Evolutionary conservation across 2,888 invertebrate species (phyloP), one percentile per base, ranked within the genome.

Genomic region (Penaeus monodon): DNA sequence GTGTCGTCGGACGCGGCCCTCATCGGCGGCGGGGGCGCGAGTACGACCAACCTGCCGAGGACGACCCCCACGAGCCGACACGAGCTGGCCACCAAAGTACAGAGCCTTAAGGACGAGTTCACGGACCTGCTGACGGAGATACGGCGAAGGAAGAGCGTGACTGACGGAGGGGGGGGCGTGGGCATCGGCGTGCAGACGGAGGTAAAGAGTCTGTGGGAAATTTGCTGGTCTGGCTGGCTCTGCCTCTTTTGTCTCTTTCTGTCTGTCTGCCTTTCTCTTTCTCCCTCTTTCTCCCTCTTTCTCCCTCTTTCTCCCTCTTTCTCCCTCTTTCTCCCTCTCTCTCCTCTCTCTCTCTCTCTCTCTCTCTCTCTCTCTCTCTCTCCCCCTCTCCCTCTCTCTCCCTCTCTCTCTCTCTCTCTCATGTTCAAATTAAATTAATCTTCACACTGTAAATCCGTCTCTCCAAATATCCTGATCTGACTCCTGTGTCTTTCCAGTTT

Each of bases 101-200:
- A 86, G 85, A 78, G 68, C 20, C 91, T 93, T 12, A 92, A 92
- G 90, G 92, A 92, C 65, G 93, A 93, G 91, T 93, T 93, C 89
- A 92, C 92, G 0, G 92, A 92, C 87, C 90, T 93, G 64, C 91
- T 93, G 88, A 91, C 92, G 27, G 93, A 93, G 90, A 91, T 93
- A 74, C 90, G 92, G 73, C 90, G 93, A 83, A 90, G 93, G 63
- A 83, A 86, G 81, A 89, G 88, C 64, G 64, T 89, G n/a, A 77
- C 77, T 0, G 88, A 88, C 2, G 81, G 88, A 8, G 64, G 86
- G 20, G 79, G 85, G 38, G 77, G 70, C 33, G 81, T 89, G 49
- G 84, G 82, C 24, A 81, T 85, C 8, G 88, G 84, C 29, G 76
- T 66, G n/a, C 84, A 88, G 77, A 88, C 84, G 0, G 84, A 88